Evolutionary conservation across 2,797 vertebrate genomes (phyloP).

Genomic region (Uromys caudimaculatus): DNA sequence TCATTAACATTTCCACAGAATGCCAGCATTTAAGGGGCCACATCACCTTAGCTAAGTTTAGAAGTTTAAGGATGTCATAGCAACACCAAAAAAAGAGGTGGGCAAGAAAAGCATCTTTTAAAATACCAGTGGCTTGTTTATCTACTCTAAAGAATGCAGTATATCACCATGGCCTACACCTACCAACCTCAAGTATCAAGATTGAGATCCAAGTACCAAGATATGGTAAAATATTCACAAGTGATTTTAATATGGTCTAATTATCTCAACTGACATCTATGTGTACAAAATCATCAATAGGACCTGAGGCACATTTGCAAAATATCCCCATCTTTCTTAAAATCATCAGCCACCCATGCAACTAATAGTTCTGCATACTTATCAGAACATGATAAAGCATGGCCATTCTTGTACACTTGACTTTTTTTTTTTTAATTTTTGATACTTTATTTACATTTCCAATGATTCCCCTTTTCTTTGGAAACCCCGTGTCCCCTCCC

Average conservation of each 20-base stretch:
- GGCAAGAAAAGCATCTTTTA: background rate
- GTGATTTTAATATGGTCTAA: constrained; percentile 31
- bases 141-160: background rate
- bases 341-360: background rate
- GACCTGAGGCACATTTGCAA: background rate
- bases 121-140: background rate
- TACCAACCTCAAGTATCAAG: background rate
- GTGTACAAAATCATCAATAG: background rate
- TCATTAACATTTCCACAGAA: constrained; percentile 18
- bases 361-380: background rate
- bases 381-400: background rate
- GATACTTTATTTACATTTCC: no score
- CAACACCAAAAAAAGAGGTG: background rate
- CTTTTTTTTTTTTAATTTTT: no score
- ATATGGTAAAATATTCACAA: background rate
- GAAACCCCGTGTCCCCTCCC: no score
- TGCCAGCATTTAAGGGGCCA: background rate
- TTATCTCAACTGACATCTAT: background rate
- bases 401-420: background rate
- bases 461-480: no score
- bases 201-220: background rate
- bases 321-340: background rate
- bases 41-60: background rate
- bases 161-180: background rate
- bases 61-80: background rate